phyloP scores from a whole-genome alignment of 1,140 invertebrate genomes.

The Apis laboriosa region DNA sequence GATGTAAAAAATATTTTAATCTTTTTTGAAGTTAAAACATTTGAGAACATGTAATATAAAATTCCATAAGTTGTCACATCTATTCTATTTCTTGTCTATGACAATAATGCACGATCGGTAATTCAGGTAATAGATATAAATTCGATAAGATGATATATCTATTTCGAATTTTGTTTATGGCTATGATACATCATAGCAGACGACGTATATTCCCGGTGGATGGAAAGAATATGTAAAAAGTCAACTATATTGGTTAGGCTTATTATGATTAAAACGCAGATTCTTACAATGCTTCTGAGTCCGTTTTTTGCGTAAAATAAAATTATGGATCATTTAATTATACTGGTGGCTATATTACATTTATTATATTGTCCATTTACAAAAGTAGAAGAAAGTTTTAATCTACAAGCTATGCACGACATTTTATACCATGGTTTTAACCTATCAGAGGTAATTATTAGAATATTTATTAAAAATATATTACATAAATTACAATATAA shows the following conservation, averaged over 20 bases:
- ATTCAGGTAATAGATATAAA: no score
- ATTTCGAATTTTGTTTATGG: no score
- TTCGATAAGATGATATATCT: no score
- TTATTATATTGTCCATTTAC: slow-evolving; percentile 96
- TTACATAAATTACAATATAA: background rate
- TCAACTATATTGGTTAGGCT: background rate
- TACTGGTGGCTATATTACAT: slow-evolving; percentile 87
- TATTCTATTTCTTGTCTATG: no score
- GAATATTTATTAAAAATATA: background rate
- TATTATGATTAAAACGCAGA: slow-evolving; percentile 27
- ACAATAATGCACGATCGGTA: no score
- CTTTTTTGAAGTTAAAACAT: no score
- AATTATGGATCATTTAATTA: slow-evolving; percentile 80
- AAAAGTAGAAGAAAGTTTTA: slow-evolving; percentile 99
- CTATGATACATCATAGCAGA: slow-evolving; percentile 35
- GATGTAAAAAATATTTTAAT: no score
- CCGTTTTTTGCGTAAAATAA: background rate
- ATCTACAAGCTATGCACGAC: slow-evolving; percentile 98
- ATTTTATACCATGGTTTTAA: slow-evolving; percentile 93
- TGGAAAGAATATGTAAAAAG: slow-evolving; percentile 33
- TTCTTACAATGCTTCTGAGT: slow-evolving; percentile 6
- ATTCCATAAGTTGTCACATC: no score
- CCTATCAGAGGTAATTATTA: slow-evolving; percentile 88
- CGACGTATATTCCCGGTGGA: slow-evolving; percentile 48
- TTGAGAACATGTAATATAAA: no score